Evolutionary conservation across 2,797 vertebrate genomes (phyloP).

Genomic region (Melanotaenia pygmaea): DNA sequence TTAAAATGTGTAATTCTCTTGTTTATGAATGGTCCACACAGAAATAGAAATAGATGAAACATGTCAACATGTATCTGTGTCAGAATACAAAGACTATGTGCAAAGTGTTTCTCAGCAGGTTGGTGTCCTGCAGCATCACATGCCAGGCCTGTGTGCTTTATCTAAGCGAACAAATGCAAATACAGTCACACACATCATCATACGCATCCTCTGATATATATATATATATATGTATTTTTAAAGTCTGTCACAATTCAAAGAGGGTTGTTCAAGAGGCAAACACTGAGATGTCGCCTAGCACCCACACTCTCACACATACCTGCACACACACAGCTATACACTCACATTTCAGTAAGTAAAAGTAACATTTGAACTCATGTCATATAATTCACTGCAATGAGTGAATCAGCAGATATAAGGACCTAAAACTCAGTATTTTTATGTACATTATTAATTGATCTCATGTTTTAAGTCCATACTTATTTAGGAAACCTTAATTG

Average conservation of each 20-base stretch:
- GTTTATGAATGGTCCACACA: conserved; percentile 77
- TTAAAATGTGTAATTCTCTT: conserved; percentile 82
- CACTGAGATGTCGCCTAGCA: conserved; percentile 47
- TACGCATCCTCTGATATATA: conserved; percentile 57
- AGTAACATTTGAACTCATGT: conserved; percentile 55
- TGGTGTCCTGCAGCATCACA: conserved; percentile 78
- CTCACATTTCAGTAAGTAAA: conserved; percentile 69
- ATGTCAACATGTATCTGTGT: conserved; percentile 72
- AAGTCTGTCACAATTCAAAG: conserved; percentile 73
- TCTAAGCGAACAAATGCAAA: conserved; percentile 79
- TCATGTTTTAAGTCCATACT: conserved; percentile 63
- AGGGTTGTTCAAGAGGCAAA: conserved; percentile 60
- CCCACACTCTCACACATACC: conserved; percentile 22
- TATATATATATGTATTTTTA: conserved; percentile 27
- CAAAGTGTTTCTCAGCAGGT: conserved; percentile 82
- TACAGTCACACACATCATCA: conserved; percentile 65
- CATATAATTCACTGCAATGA: conserved; percentile 67
- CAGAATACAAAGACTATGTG: conserved; percentile 81
- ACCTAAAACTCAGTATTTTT: conserved; percentile 68
- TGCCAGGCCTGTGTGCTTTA: conserved; percentile 84
- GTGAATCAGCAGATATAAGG: conserved; percentile 62
- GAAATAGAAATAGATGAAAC: conserved; percentile 83
- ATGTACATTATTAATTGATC: conserved; percentile 79
- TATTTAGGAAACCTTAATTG: conserved; percentile 75
- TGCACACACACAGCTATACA: conserved; percentile 30